Evolutionary conservation across 2,113 vertebrate species (phyloP).

Genomic region (Dipodomys stephensi): DNA sequence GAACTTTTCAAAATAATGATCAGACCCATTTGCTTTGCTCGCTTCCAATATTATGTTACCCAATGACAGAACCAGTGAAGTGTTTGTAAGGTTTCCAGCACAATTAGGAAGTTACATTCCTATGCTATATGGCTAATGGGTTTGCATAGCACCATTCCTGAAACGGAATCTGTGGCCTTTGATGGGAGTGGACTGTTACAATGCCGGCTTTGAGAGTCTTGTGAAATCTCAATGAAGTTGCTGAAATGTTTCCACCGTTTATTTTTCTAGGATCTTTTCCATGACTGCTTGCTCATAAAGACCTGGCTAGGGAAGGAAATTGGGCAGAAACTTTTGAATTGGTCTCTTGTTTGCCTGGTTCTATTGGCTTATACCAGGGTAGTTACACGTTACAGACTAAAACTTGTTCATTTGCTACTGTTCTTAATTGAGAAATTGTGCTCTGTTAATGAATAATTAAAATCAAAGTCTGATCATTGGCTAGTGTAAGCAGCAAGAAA

Average conservation of each 20-base stretch:
- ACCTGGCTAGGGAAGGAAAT: slow-evolving; percentile 83
- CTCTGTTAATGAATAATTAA: slow-evolving; percentile 59
- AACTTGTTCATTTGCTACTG: slow-evolving; percentile 38
- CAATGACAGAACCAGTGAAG: slow-evolving; percentile 55
- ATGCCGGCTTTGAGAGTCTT: slow-evolving; percentile 89
- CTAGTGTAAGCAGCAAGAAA: slow-evolving; percentile 37
- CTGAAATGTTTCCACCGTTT: slow-evolving; percentile 88
- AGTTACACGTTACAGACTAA: slow-evolving; percentile 19
- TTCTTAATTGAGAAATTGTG: slow-evolving; percentile 50
- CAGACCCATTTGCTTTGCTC: slow-evolving; percentile 59
- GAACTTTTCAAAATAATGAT: slow-evolving; percentile 49
- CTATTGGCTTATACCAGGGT: slow-evolving; percentile 44
- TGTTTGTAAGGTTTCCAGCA: slow-evolving; percentile 56
- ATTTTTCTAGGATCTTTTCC: slow-evolving; percentile 90
- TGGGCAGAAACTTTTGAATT: slow-evolving; percentile 84
- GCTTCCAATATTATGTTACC: slow-evolving; percentile 50
- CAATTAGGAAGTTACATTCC: slow-evolving; percentile 70
- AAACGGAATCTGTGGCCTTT: slow-evolving; percentile 87
- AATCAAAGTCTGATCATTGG: slow-evolving; percentile 46
- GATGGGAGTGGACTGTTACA: slow-evolving; percentile 88
- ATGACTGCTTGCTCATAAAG: slow-evolving; percentile 85
- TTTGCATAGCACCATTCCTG: slow-evolving; percentile 77
- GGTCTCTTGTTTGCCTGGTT: slow-evolving; percentile 81
- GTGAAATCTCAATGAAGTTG: slow-evolving; percentile 85
- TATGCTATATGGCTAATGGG: slow-evolving; percentile 53